Evolutionary conservation across 92 coral and sea anemone species (phyloP), one percentile per base, ranked within the genome.

Genomic region (Paramuricea clavata): DNA sequence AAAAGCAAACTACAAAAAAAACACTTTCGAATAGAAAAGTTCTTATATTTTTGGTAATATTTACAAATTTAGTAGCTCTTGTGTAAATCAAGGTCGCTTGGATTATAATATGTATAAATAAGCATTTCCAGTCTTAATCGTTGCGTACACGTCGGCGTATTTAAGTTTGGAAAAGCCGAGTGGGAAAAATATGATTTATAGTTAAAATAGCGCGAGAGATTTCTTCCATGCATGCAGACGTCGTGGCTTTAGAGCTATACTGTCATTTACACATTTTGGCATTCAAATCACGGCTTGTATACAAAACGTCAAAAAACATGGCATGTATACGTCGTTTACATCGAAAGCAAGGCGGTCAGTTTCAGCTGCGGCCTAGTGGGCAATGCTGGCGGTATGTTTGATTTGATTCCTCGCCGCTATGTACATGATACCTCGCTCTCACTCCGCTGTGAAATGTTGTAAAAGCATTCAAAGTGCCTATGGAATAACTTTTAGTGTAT

Each of bases 321-420:
- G 21, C 36, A 28, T 31, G 64, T 27, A 21, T 54, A 13, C 19
- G 17, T 54, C 0, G 11, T 2, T 21, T 54, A 54, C 19, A 39
- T 34, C 27, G 15, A 36, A 49, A 60, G 67, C 73, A 43, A 44
- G 59, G 39, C 50, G 34, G 56, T 28, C 43, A 30, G 3, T 57
- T 34, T 79, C 84, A 60, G 54, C 84, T 79, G 84, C 84, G 84
- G 71, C 65, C 17, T 7, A 56, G 52, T 35, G 78, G 30, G 78
- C 78, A 17, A 57, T 34, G 6, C 16, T 17, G 39, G 56, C 57
- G 82, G 32, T 59, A 68, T 32, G 64, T 34, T 34, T 41, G 68
- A n/a, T 10, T 25, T 74, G 12, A 15, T 31, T 30, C 41, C 39
- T 30, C 31, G 72, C 72, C 39, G 35, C 72, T 65, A 28, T 47